Evolutionary conservation across 2,797 vertebrate genomes (phyloP).

Genomic region (Macroramphosus scolopax): DNA sequence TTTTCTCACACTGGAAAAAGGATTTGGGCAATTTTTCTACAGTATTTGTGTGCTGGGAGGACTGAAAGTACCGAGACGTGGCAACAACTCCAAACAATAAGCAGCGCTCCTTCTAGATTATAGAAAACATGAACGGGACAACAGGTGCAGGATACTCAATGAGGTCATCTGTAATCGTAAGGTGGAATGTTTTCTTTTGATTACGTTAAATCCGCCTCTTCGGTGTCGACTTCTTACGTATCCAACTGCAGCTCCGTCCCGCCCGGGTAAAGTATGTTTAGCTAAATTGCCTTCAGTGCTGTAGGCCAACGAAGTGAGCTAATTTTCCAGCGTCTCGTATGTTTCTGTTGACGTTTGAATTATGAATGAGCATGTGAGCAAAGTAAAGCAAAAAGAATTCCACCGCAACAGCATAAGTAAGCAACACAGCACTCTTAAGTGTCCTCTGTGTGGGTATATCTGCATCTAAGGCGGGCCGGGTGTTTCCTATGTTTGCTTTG

Average conservation of each 20-base stretch:
- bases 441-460: background rate
- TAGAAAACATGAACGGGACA: constrained; percentile 5
- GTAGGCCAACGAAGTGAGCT: constrained; percentile 19
- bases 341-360: constrained; percentile 50
- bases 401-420: constrained; percentile 7
- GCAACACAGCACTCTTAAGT: background rate
- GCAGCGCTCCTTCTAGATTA: background rate
- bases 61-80: constrained; percentile 10
- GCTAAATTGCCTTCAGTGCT: constrained; percentile 28
- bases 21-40: constrained; percentile 56
- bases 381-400: constrained; percentile 33
- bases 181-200: too few relatives aligned
- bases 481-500: constrained; percentile 21
- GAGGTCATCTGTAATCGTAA: too few relatives aligned
- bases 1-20: constrained; percentile 49
- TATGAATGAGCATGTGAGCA: constrained; percentile 35
- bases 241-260: constrained; percentile 23
- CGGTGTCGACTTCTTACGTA: constrained; percentile 2
- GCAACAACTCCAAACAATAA: constrained; percentile 12
- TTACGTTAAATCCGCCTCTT: background rate
- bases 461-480: background rate
- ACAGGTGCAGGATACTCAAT: background rate
- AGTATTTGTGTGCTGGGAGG: constrained; percentile 35
- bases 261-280: constrained; percentile 39
- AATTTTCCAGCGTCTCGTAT: constrained; percentile 35